These are phyloP conservation scores for Brachypterus glaber DNA, from an alignment of 2,888 invertebrate genomes.

Conservation along the genomic window DNA sequence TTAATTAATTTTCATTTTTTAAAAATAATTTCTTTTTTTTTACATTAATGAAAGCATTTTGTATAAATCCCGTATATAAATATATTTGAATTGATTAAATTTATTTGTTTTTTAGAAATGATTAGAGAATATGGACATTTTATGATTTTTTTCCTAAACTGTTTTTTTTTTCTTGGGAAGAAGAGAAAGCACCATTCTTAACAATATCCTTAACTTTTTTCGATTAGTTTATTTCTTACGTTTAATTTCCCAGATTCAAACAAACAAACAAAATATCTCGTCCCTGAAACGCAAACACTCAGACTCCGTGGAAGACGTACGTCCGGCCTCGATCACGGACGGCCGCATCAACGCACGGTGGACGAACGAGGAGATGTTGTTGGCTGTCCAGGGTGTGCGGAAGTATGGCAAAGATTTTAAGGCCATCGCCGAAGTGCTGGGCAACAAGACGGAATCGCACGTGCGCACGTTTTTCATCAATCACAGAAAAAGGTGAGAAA, in stretches of 20 bases:
- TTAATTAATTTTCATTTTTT: too few species aligned
- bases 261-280: slow-evolving; percentile 86
- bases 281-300: slow-evolving; percentile 70
- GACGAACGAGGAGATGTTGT: slow-evolving; percentile 84
- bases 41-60: too few species aligned
- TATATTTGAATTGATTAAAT: too few species aligned
- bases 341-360: slow-evolving; percentile 69
- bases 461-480: slow-evolving; percentile 86
- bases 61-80: too few species aligned
- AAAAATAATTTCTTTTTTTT: too few species aligned
- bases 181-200: too few species aligned
- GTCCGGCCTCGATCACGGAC: slow-evolving; percentile 30
- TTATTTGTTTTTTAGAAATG: too few species aligned
- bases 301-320: slow-evolving; percentile 39
- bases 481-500: slow-evolving; percentile 57
- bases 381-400: slow-evolving; percentile 81
- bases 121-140: too few species aligned
- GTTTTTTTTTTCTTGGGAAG: too few species aligned
- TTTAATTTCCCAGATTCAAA: slow-evolving; percentile 86
- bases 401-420: slow-evolving; percentile 83
- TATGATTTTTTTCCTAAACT: too few species aligned
- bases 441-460: slow-evolving; percentile 91
- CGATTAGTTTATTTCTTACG: too few species aligned
- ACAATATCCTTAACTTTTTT: too few species aligned
- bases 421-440: slow-evolving; percentile 89